Evolutionary conservation across 2,797 vertebrate species (phyloP), one percentile per base, ranked within the genome.

Genomic region (Antrozous pallidus): DNA sequence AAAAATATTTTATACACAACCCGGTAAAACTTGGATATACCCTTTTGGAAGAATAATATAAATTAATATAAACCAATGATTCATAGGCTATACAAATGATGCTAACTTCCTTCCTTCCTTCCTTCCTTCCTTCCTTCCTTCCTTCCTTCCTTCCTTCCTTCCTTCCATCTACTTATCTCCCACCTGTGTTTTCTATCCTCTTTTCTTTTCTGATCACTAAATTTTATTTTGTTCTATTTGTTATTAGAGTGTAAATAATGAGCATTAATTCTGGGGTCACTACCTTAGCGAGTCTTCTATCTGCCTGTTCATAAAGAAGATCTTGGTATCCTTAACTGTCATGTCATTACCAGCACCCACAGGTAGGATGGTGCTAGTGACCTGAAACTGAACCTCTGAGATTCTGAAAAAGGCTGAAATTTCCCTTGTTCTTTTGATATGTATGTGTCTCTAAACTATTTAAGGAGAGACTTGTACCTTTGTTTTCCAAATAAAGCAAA

Each of bases 401-500:
- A 40, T n/a, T 70, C 38, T 67, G 33, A 47, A 69, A 12, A 2
- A 49, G 77, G 40, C 67, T 83, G 42, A 18, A 26, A 63, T 77
- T n/a, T 45, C 8, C 22, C 13, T 86, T 42, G 31, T 61, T 88
- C 33, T 73, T 90, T 88, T 49, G 31, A 54, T 90, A 28, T 67
- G 26, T 38, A 42, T 71, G n/a, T 45, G 10, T 91, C 83, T 11
- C 28, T 42, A 80, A 28, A 26, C 42, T 70, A 24, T 74, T 96
- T 87, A 87, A 87, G 38, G 47, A 74, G 33, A 93, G 42, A 70
- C 63, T 40, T 92, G 16, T 33, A 61, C 3, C 47, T 93, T 87
- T 94, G 71, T 95, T 77, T 95, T 84, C 26, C 71, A 91, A 87
- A 96, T 75, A 80, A 92, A 73, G 38, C 73, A 87, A 69, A 83